Conservation (phyloP, 2,113 vertebrate species). For the Vireo altiloquus region DNA sequence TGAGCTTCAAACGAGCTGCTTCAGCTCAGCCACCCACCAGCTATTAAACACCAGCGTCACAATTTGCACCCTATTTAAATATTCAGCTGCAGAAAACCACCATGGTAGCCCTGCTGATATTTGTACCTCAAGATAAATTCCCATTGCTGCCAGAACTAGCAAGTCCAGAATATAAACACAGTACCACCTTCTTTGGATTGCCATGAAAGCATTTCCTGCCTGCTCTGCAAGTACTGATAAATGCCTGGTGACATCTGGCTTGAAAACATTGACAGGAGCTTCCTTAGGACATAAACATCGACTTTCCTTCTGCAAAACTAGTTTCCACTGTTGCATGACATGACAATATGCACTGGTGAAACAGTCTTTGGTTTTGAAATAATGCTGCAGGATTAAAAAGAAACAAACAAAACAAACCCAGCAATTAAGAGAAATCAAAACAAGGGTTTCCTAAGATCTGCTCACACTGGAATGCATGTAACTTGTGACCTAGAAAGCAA, state of each 20-base stretch:
- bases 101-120: background rate
- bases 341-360: background rate
- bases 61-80: background rate
- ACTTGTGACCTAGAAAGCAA: conserved; percentile 26
- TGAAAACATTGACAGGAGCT: background rate
- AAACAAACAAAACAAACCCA: conserved; percentile 9
- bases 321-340: background rate
- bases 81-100: conserved; percentile 14
- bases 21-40: conserved; percentile 49
- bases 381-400: background rate
- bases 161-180: background rate
- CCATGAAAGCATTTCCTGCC: background rate
- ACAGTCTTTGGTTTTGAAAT: conserved; percentile 3
- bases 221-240: background rate
- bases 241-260: background rate
- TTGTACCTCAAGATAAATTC: background rate
- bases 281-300: background rate
- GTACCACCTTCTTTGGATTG: background rate
- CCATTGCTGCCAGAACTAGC: background rate
- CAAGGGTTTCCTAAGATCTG: conserved; percentile 29
- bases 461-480: background rate
- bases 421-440: conserved; percentile 10
- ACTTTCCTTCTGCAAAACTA: background rate
- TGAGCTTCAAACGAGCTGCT: conserved; percentile 4
- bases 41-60: background rate